Evolutionary conservation across 2,888 invertebrate species (phyloP), one percentile per base, ranked within the genome.

Genomic region (Hydrotaea diabolus): DNA sequence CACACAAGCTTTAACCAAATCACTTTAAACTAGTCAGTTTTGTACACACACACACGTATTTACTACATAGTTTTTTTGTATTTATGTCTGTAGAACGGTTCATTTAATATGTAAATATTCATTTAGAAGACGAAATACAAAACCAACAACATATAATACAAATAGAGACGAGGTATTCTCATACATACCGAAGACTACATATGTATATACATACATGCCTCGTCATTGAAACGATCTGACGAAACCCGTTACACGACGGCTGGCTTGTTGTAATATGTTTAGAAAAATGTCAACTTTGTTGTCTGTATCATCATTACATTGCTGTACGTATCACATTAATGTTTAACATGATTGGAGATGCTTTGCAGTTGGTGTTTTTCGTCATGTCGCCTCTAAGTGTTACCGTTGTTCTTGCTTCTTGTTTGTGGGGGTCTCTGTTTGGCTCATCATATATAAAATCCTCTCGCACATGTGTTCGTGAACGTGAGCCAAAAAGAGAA

Each of bases 21-120:
- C 66, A 15, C 36, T 66, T 36, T 66, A 55, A 76, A 66, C 66
- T 66, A 76, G 53, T 36, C 49, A 39, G 46, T 64, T 23, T 36
- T 8, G 31, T 49, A 31, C 4, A 26, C n/a, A 13, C 9, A 31
- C 9, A 31, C 62, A 75, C 19, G 43, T 36, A 57, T 19, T 4
- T 1, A 49, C 53, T n/a, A 73, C 17, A 7, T 64, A 64, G 31
- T 1, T 69, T 13, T 4, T 39, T 8, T 11, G 9, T 55, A 19
- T 55, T 21, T 1, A 21, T 19, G 55, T 31, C 9, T 72, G 53
- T 36, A 72, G 13, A 72, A 78, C 49, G 72, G 78, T 78, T 78
- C 62, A 72, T 64, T 78, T 62, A 78, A 64, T 62, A 69, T 80
- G 57, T 57, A 80, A 80, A 80, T 69, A 74, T 57, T 80, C 17